Evolutionary conservation across 1,140 invertebrate genomes (phyloP).

Genomic region (Diabrotica undecimpunctata): DNA sequence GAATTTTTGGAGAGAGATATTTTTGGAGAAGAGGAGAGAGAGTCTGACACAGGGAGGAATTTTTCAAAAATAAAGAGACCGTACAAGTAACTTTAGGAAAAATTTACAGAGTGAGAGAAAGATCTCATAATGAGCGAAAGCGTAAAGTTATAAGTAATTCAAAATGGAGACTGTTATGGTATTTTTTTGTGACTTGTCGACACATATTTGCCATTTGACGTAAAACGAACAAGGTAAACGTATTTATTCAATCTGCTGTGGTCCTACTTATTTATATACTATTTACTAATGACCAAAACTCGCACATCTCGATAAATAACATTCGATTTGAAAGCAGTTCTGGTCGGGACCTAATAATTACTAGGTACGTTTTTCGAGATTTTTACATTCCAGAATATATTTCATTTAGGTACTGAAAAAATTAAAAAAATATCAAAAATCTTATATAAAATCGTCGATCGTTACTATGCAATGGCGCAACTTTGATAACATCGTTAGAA

Average conservation of each 20-base stretch:
- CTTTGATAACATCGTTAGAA: slow-evolving; percentile 43
- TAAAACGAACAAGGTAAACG: too few relatives aligned
- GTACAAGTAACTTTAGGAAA: slow-evolving; percentile 11
- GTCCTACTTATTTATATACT: not conserved
- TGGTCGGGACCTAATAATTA: slow-evolving; percentile 31
- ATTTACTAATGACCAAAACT: slow-evolving; percentile 29
- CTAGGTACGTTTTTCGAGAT: slow-evolving; percentile 23
- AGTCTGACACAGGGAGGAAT: too few relatives aligned
- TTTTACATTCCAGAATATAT: slow-evolving; percentile 24
- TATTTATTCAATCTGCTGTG: too few relatives aligned
- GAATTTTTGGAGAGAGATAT: too few relatives aligned
- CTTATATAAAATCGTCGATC: slow-evolving; percentile 40
- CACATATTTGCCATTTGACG: too few relatives aligned
- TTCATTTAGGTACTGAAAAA: slow-evolving; percentile 16
- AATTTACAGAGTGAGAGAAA: too few relatives aligned
- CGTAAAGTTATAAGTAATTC: too few relatives aligned
- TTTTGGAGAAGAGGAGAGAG: too few relatives aligned
- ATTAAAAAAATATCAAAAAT: slow-evolving; percentile 28
- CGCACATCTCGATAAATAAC: slow-evolving; percentile 23
- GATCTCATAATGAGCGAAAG: too few relatives aligned
- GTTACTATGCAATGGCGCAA: slow-evolving; percentile 44
- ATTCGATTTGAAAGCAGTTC: slow-evolving; percentile 26
- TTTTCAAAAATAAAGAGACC: too few relatives aligned
- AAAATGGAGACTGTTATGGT: too few relatives aligned
- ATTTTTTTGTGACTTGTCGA: too few relatives aligned